Evolutionary conservation across 2,888 invertebrate species (phyloP), one percentile per base, ranked within the genome.

Genomic region (Antheraea yamamai): DNA sequence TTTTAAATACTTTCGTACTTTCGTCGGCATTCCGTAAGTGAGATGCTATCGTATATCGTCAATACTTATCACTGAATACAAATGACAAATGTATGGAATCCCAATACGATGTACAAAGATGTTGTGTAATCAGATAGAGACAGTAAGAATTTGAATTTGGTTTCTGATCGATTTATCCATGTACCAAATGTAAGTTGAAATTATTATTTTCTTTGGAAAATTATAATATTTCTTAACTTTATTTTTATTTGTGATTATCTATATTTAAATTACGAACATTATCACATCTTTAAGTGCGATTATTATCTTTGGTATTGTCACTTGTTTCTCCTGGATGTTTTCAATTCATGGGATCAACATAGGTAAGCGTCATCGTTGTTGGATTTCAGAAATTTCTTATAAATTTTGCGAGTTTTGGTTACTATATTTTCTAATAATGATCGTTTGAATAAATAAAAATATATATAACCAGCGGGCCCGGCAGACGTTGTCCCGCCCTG

Each of bases 11-110:
- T 89, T 87, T 88, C 84, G 82, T 86, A 85, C 87, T 89, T 87
- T 88, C 84, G 82, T 86, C 81, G 81, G 66, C 80, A 87, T 83
- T 88, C 85, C 89, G 88, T 90, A 89, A 86, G 83, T 82, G 85
- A 88, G 91, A 91, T 91, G 83, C 77, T 88, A 91, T 91, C 91
- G 81, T 75, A 76, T 75, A 75, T 39, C 68, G 73, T 72, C 74
- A 76, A 80, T 78, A 81, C 81, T 81, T 79, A 82, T 82, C 81
- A 82, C 82, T 81, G 87, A 83, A 86, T 86, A 84, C 84, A 82
- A 83, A 83, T 83, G 78, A 73, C 82, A 81, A 84, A 84, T 78
- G 78, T 78, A 81, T 78, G 80, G 85, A 84, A 83, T 87, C 85
- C 86, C 86, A 89, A 89, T 87, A 84, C 84, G 85, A 82, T 84